Evolutionary conservation across 2,797 vertebrate species (phyloP).

Genomic region (Sebastes steindachneri): DNA sequence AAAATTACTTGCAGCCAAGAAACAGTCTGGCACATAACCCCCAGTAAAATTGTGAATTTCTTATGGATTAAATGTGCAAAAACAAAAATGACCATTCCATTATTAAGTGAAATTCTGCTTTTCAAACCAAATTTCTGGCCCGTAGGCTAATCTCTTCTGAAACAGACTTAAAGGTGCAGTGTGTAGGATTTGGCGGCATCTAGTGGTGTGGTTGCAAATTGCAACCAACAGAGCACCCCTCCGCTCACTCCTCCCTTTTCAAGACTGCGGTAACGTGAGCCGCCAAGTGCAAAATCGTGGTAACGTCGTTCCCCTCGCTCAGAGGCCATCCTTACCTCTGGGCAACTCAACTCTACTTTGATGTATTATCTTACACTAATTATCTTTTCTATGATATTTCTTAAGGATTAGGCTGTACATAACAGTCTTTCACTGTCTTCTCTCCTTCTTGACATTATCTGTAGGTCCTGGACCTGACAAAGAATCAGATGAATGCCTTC

Average conservation of each 20-base stretch:
- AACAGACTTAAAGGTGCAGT: neutral
- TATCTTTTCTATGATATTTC: neutral
- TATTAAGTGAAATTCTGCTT: neutral
- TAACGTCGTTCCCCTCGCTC: too few species aligned
- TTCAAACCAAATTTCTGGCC: neutral
- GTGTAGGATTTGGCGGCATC: too few species aligned
- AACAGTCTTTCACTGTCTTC: neutral
- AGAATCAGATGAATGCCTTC: slow-evolving; percentile 59
- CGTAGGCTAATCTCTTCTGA: neutral
- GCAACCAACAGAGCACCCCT: too few species aligned
- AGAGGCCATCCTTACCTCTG: too few species aligned
- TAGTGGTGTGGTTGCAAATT: too few species aligned
- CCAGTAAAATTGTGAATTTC: neutral
- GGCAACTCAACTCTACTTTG: neutral
- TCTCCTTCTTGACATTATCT: neutral
- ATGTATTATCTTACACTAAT: neutral
- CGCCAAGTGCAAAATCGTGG: too few species aligned
- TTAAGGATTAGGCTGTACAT: neutral
- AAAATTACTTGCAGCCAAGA: neutral
- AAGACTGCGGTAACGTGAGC: too few species aligned
- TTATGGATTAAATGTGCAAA: neutral
- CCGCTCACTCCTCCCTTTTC: too few species aligned
- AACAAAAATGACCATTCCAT: neutral
- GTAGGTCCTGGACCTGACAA: slow-evolving; percentile 73
- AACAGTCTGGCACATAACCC: neutral